Base-by-base conservation (phyloP, 1,140 invertebrate genomes). In the Phenacoccus solenopsis region DNA sequence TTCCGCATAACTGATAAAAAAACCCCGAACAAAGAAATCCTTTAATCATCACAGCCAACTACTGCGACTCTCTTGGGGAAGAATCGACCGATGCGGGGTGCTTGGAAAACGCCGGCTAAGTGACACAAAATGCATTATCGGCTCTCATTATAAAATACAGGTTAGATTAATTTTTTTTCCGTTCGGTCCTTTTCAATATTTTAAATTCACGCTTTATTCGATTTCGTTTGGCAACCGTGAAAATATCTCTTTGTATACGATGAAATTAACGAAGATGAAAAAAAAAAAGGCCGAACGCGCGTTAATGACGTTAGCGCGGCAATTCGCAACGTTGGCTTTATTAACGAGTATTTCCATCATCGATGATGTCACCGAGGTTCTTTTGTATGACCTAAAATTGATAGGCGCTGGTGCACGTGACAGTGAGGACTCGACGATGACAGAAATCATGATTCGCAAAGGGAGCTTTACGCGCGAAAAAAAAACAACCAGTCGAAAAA, bases 311-410 rank as follows among this genome's bases (percentile, higher is more conserved):
- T 49, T 49, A 49, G 12, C n/a, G n/a, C n/a, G n/a, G n/a, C 38
- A 49, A 49, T 49, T 49, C 38, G 38, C 38, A 9, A 16, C 38
- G 38, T 49, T n/a, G 38, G 38, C 38, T 49, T 49, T 4, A 3
- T 13, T 32, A 32, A 49, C 38, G 38, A 49, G 3, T 16, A 49
- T 49, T 49, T 49, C 16, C 38, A 49, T 49, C 38, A 49, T n/a
- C 38, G 38, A n/a, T 49, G 38, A 49, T 49, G 38, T 49, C 38
- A 49, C 38, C 38, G 30, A 13, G 30, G 13, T 32, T 49, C 38
- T 49, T 49, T 49, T 49, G n/a, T n/a, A n/a, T n/a, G 38, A 49
- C 38, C 38, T 49, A 49, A 49, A 49, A 49, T 49, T 49, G 38
- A 4, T 49, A 49, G 12, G 13, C 13, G 38, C 16, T n/a, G 16